phyloP scores from a whole-genome alignment of 1,140 invertebrate genomes.

The Venturia canescens region DNA sequence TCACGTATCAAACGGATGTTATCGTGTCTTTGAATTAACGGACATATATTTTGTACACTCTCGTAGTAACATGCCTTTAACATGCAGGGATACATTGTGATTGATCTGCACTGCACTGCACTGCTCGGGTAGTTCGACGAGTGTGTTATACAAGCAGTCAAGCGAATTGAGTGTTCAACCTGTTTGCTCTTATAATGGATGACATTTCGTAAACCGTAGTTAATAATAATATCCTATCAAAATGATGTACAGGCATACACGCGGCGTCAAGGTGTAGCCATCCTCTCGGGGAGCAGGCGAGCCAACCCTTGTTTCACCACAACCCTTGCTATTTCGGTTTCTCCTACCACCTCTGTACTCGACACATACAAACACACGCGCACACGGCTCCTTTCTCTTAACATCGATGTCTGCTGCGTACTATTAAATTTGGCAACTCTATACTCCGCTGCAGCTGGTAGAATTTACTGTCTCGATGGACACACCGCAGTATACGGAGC shows the following conservation, averaged over 20 bases:
- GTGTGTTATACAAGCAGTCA: background rate
- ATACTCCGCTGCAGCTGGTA: constrained; percentile 56
- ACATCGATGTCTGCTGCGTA: constrained; percentile 54
- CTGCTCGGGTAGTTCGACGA: too few species aligned
- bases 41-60: too few species aligned
- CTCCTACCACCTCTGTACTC: background rate
- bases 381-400: background rate
- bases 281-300: background rate
- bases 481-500: background rate
- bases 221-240: background rate
- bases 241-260: background rate
- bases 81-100: too few species aligned
- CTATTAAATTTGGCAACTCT: constrained; percentile 74
- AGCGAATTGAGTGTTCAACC: background rate
- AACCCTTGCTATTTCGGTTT: background rate
- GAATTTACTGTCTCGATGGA: background rate
- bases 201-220: background rate
- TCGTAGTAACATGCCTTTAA: too few species aligned
- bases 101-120: too few species aligned
- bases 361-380: background rate
- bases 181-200: background rate
- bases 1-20: too few species aligned
- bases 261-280: background rate
- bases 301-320: background rate
- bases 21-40: too few species aligned